Conservation (phyloP, 2,113 vertebrate genomes). For the Malurus elegans region DNA sequence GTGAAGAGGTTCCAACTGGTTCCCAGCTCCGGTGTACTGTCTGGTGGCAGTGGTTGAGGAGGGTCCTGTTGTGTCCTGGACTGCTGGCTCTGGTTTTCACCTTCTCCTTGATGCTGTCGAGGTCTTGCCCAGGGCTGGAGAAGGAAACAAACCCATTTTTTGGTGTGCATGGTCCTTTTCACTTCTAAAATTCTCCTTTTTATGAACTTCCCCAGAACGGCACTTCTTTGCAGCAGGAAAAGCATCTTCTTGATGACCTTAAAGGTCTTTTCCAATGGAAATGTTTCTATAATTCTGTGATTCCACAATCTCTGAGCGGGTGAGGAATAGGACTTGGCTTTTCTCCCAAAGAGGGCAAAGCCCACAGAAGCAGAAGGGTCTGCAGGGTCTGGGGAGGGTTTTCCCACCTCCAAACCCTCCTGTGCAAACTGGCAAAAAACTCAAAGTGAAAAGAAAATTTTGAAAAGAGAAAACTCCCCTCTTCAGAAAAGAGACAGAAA, state of each 20-base stretch:
- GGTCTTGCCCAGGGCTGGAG: background rate
- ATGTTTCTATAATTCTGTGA: background rate
- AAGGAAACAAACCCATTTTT: background rate
- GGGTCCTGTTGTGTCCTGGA: background rate
- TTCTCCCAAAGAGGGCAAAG: background rate
- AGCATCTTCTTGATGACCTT: background rate
- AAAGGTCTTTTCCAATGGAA: background rate
- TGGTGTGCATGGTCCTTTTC: background rate
- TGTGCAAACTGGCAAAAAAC: background rate
- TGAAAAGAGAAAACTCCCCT: background rate
- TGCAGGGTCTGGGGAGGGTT: background rate
- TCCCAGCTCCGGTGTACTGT: background rate
- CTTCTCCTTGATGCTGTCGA: background rate
- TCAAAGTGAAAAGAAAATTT: background rate
- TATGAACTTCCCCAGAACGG: background rate
- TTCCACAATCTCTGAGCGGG: background rate
- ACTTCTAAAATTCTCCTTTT: background rate
- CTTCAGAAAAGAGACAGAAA: background rate
- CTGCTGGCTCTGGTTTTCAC: background rate
- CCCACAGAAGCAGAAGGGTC: background rate
- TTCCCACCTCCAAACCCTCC: background rate
- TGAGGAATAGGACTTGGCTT: background rate
- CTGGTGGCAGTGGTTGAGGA: fast-evolving
- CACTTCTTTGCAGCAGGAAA: background rate
- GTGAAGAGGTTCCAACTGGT: background rate